Conservation (phyloP, 2,888 invertebrate species). For the Oxycera nigricornis region DNA sequence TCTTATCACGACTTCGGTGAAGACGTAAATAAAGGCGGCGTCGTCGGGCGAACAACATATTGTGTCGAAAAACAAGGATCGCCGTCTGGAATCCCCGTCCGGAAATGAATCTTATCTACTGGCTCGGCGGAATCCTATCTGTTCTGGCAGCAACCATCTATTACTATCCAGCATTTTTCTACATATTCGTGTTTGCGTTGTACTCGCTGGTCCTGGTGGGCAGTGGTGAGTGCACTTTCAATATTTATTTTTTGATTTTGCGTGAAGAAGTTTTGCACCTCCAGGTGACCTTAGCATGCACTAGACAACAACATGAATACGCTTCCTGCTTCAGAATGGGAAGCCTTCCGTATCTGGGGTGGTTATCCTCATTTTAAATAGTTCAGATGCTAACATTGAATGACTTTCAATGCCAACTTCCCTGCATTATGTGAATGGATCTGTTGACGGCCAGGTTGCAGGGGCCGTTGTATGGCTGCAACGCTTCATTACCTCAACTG, state of each 20-base stretch:
- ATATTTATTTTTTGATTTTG: neutral
- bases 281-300: too few relatives aligned
- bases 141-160: slow-evolving; percentile 58
- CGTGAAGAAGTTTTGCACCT: neutral
- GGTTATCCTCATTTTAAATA: too few relatives aligned
- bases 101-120: slow-evolving; percentile 50
- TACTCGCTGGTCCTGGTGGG: slow-evolving; percentile 59
- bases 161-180: slow-evolving; percentile 61
- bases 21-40: neutral
- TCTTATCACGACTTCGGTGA: neutral
- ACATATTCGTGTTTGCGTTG: slow-evolving; percentile 59
- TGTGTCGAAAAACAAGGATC: neutral
- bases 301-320: neutral
- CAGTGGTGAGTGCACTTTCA: slow-evolving; percentile 56
- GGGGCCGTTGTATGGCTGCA: neutral
- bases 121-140: slow-evolving; percentile 49
- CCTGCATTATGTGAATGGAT: neutral
- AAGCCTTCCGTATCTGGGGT: too few relatives aligned
- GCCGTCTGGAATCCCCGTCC: neutral
- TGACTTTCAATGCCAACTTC: neutral
- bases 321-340: too few relatives aligned
- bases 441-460: too few relatives aligned
- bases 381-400: neutral
- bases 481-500: neutral
- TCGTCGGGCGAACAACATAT: neutral